Evolutionary conservation across 2,113 vertebrate genomes (phyloP).

Genomic region (Galeopterus variegatus): DNA sequence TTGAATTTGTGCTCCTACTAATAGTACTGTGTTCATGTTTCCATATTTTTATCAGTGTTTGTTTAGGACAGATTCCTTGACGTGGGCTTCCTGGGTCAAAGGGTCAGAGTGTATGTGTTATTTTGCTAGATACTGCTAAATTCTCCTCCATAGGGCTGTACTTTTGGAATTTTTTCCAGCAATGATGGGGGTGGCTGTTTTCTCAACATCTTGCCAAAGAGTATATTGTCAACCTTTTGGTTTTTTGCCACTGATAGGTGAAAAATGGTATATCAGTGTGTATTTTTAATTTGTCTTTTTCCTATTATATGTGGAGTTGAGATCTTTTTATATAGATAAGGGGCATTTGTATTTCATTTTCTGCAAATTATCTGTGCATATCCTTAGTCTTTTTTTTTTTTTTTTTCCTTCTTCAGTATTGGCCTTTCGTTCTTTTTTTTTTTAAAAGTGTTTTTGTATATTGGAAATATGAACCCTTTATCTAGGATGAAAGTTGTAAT

Average conservation of each 20-base stretch:
- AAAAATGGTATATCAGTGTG: background rate
- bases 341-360: background rate
- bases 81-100: background rate
- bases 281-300: constrained; percentile 16
- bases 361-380: background rate
- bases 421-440: background rate
- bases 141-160: background rate
- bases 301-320: background rate
- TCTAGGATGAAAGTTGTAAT: background rate
- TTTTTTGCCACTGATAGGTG: background rate
- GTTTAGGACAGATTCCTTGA: background rate
- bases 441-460: background rate
- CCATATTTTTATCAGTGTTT: background rate
- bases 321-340: background rate
- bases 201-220: background rate
- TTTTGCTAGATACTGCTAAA: constrained; percentile 7
- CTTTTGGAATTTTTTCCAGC: background rate
- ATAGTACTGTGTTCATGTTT: background rate
- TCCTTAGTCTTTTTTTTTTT: background rate
- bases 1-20: background rate
- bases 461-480: background rate
- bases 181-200: background rate
- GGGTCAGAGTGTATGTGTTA: background rate
- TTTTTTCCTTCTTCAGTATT: background rate
- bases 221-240: background rate